Evolutionary conservation across 1,140 invertebrate species (phyloP), one percentile per base, ranked within the genome.

Genomic region (Streblospio benedicti): DNA sequence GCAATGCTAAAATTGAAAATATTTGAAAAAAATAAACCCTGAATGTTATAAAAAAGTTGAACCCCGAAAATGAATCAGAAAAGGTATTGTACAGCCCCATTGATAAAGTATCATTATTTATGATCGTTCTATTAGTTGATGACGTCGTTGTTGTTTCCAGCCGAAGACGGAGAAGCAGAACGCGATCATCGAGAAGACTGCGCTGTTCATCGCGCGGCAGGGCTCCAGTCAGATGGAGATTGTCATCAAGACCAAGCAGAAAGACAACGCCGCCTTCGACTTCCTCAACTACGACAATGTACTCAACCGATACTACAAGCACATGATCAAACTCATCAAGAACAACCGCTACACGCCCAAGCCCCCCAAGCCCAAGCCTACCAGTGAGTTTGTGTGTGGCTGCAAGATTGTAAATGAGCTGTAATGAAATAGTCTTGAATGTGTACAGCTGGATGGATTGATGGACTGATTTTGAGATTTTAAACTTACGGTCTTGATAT

Each of bases 141-240:
- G n/a, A n/a, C n/a, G n/a, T n/a, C n/a, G n/a, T n/a, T n/a, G n/a
- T n/a, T n/a, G n/a, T n/a, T 49, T 56, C 4, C 75, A 97, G 91
- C 95, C 95, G n/a, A 85, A 87, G 64, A 90, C 87, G 4, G 84
- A 88, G 68, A 97, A 97, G 72, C 83, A 89, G 65, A 91, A 96
- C 78, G 86, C 89, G 3, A 91, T 97, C 54, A 97, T 99, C 70
- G 91, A 95, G 72, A 97, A 94, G 79, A 99, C 96, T 0, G 93
- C 95, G 0, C 79, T 85, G 51, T 98, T 98, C 79, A 91, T 99
- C 63, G 87, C 88, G 60, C 81, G 84, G 44, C 93, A 98, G 75
- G 95, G 94, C 0, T 82, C 85, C 31, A n/a, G n/a, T n/a, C 96
- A 99, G 80, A 97, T 98, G 93, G 95, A 99, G 80, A 96, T 99